A percentile compares a stretch with the other conserved stretches of the same genome.
phyloP scores from a whole-genome alignment of 2,113 vertebrate genomes.

The Cichladusa arquata region DNA sequence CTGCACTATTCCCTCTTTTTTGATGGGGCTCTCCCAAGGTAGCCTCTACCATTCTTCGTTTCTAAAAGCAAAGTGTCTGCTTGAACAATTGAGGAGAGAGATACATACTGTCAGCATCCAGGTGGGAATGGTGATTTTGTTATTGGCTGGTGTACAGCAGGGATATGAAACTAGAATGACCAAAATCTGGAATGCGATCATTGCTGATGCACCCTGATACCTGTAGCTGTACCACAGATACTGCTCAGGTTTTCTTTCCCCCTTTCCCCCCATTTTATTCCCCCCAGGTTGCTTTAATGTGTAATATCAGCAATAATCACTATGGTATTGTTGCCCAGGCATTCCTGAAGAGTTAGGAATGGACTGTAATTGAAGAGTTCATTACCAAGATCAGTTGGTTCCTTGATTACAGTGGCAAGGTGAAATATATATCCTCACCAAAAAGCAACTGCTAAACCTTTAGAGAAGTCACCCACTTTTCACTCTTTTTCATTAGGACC shows the following conservation, averaged over 20 bases:
- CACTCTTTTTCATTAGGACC: constrained; percentile 79
- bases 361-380: constrained; percentile 78
- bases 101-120: neutral
- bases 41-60: neutral
- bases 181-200: neutral
- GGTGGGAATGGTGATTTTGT: neutral
- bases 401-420: constrained; percentile 77
- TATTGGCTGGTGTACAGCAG: neutral
- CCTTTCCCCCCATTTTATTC: no score
- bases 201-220: neutral
- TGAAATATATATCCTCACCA: constrained; percentile 79
- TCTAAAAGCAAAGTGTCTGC: neutral
- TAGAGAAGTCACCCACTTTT: constrained; percentile 86
- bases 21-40: neutral
- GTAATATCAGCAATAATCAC: constrained; percentile 62
- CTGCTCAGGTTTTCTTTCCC: neutral
- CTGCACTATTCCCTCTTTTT: neutral
- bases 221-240: neutral
- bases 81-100: neutral
- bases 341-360: constrained; percentile 70
- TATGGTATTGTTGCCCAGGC: constrained; percentile 51
- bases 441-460: constrained; percentile 83
- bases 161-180: neutral
- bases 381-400: constrained; percentile 77
- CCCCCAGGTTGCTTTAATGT: constrained; percentile 21